Conservation (phyloP, 2,797 vertebrate species). For the Anguilla obscura region DNA sequence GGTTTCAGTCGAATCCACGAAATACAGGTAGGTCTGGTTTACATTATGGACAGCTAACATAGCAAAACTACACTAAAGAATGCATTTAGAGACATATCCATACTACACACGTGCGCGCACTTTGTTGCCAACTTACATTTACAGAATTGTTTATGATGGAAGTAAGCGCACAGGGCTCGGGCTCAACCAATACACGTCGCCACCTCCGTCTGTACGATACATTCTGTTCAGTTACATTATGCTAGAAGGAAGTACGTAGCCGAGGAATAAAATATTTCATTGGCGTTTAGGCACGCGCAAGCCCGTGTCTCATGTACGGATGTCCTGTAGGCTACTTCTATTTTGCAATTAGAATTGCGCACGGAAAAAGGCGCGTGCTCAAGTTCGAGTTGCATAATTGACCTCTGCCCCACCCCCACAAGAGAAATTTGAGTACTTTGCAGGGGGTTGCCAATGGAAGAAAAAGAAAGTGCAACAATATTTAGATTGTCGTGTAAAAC, state of each 20-base stretch:
- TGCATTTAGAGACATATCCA: neutral
- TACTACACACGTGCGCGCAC: neutral
- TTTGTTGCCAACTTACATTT: neutral
- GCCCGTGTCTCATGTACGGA: neutral
- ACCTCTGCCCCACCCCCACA: neutral
- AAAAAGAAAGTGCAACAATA: neutral
- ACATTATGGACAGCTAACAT: neutral
- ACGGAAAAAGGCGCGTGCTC: constrained; percentile 7
- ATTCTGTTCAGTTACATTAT: neutral
- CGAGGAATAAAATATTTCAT: neutral
- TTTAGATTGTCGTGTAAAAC: neutral
- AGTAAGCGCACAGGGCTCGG: neutral
- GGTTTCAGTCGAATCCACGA: constrained; percentile 22
- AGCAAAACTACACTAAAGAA: neutral
- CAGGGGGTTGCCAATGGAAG: constrained; percentile 16
- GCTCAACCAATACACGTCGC: neutral
- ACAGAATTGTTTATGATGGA: neutral
- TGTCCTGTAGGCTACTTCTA: neutral
- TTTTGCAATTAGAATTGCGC: neutral
- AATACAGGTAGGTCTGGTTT: constrained; percentile 19
- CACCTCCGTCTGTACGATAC: neutral
- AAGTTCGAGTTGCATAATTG: constrained; percentile 14
- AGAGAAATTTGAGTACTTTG: constrained; percentile 12
- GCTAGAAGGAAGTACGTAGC: neutral
- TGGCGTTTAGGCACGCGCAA: neutral